These are phyloP conservation scores for Hermaeophaga mercurialis DNA, from an alignment of 2,888 invertebrate species.

Conservation along the genomic window DNA sequence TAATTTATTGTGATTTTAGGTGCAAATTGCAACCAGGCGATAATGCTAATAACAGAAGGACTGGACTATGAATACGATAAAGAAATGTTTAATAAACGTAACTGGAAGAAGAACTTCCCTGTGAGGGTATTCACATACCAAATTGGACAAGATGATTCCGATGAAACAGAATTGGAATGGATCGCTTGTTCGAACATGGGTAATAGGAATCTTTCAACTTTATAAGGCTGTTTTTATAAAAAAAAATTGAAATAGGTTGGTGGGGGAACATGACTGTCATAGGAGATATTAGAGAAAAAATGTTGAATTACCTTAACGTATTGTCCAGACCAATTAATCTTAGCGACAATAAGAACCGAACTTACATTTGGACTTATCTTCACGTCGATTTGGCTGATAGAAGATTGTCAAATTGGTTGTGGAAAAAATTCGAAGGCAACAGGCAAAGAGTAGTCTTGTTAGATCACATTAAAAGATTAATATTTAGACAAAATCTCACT, in stretches of 20 bases:
- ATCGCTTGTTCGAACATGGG: conserved; percentile 97
- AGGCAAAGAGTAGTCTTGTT: conserved; percentile 78
- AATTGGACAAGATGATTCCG: conserved; percentile 79
- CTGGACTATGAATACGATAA: conserved; percentile 87
- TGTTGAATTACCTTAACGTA: conserved; percentile 92
- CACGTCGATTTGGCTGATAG: conserved; percentile 94
- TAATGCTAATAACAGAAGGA: conserved; percentile 98
- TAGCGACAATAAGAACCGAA: conserved; percentile 69
- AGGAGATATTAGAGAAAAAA: conserved; percentile 94
- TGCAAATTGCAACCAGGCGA: conserved; percentile 82
- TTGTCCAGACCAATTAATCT: conserved; percentile 94
- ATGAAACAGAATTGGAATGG: conserved; percentile 90
- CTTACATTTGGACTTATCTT: conserved; percentile 92
- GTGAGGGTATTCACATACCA: conserved; percentile 97
- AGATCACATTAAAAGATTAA: conserved; percentile 63
- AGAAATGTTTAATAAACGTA: conserved; percentile 85
- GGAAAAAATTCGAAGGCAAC: conserved; percentile 83
- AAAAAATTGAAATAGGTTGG: conserved; percentile 69
- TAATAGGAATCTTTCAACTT: conserved; percentile 43
- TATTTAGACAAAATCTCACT: conserved; percentile 38
- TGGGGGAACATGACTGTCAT: conserved; percentile 94
- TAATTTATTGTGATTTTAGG: no score
- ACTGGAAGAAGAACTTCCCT: conserved; percentile 72
- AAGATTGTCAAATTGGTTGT: conserved; percentile 86
- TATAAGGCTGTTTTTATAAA: neutral